phyloP scores from a whole-genome alignment of 2,113 vertebrate species.

The Marcusenius ussheri region DNA sequence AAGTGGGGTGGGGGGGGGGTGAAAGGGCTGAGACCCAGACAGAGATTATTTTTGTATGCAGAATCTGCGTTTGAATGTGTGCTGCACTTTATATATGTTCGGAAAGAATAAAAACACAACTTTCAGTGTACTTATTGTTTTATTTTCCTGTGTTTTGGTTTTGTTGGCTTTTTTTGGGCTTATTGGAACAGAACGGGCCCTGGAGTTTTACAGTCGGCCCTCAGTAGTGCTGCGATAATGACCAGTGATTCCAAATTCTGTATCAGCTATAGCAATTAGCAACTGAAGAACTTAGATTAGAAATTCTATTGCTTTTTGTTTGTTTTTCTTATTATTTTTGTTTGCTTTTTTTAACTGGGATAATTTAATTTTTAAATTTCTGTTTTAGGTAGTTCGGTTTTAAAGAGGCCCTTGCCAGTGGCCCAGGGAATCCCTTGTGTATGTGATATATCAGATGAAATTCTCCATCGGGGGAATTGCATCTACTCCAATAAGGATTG shows the following conservation, averaged over 20 bases:
- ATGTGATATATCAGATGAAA: background rate
- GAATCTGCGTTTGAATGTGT: conserved; percentile 73
- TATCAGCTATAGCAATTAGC: background rate
- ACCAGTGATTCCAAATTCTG: no score
- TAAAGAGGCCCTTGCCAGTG: background rate
- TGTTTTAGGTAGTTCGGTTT: background rate
- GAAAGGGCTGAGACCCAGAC: conserved; percentile 36
- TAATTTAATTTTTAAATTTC: background rate
- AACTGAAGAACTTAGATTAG: background rate
- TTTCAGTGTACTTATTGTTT: conserved; percentile 24
- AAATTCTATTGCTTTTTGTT: background rate
- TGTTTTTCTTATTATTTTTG: background rate
- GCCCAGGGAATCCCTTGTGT: background rate
- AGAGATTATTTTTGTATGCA: conserved; percentile 56
- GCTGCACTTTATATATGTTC: conserved; percentile 87
- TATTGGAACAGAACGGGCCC: background rate
- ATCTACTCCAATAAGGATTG: background rate
- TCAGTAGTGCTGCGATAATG: background rate
- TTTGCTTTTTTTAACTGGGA: background rate
- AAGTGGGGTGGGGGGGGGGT: background rate
- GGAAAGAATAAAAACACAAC: conserved; percentile 26
- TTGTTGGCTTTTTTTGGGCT: background rate
- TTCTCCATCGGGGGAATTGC: background rate
- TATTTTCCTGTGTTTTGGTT: conserved; percentile 20
- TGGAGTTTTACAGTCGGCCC: background rate